Evolutionary conservation across 2,888 invertebrate genomes (phyloP).

Genomic region (Oegoconia quadripuncta): DNA sequence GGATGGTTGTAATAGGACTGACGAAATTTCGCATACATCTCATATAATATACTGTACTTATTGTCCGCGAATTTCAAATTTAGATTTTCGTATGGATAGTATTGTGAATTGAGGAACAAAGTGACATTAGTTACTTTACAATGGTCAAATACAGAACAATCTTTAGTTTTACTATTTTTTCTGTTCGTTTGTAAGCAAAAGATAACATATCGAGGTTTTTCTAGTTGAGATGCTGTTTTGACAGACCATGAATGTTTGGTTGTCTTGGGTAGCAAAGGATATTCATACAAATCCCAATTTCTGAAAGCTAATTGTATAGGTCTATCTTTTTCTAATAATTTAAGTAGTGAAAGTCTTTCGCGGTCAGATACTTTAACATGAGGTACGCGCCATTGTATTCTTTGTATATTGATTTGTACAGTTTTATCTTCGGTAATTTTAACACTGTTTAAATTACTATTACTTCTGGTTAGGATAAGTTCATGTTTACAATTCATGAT

Average conservation of each 20-base stretch:
- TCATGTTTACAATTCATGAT: conserved; percentile 49
- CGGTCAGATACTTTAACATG: conserved; percentile 17
- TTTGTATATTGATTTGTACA: conserved; percentile 18
- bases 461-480: conserved; percentile 35
- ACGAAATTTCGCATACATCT: conserved; percentile 5
- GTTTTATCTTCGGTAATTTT: conserved; percentile 10
- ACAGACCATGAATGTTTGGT: conserved; percentile 34
- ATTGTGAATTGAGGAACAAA: conserved; percentile 5
- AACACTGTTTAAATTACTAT: conserved; percentile 29
- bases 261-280: conserved; percentile 36
- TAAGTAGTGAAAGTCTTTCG: conserved; percentile 14
- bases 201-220: conserved; percentile 44
- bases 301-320: conserved; percentile 33
- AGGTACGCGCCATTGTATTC: conserved; percentile 16
- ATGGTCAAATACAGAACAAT: too few relatives aligned
- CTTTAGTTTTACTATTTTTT: conserved; percentile 27
- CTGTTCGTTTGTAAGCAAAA: conserved; percentile 27
- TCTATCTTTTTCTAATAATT: conserved; percentile 29
- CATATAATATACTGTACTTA: conserved; percentile 1
- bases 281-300: conserved; percentile 46
- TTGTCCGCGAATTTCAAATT: conserved; percentile 1
- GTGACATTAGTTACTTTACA: conserved; percentile 1
- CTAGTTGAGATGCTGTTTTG: conserved; percentile 34
- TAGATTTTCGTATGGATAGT: conserved; percentile 8
- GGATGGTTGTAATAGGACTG: not conserved